Evolutionary conservation across 1,140 invertebrate genomes (phyloP).

Genomic region (Caenorhabditis briggsae): DNA sequence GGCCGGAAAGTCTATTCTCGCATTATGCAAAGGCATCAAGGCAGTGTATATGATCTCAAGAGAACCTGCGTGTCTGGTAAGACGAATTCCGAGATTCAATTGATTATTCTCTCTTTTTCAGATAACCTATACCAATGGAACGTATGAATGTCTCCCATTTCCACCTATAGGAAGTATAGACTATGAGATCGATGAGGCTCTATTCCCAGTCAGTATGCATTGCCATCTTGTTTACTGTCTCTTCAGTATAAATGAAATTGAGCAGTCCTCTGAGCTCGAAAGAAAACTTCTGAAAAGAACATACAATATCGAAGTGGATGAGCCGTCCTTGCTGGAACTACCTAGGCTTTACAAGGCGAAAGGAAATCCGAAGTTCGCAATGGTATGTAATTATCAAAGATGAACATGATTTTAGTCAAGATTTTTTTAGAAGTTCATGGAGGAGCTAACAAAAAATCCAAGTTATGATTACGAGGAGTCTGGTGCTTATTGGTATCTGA

Average conservation of each 20-base stretch:
- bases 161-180: constrained; percentile 46
- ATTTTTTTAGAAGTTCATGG: constrained; percentile 1
- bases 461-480: background rate
- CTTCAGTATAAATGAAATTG: constrained; percentile 19
- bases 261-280: constrained; percentile 1
- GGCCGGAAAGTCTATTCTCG: constrained; percentile 71
- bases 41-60: constrained; percentile 56
- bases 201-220: constrained; percentile 68
- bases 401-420: background rate
- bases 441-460: background rate
- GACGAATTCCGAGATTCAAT: constrained; percentile 44
- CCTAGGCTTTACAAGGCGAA: constrained; percentile 50
- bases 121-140: constrained; percentile 62
- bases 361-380: constrained; percentile 63
- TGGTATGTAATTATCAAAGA: background rate
- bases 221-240: constrained; percentile 38
- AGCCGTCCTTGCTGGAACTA: constrained; percentile 67
- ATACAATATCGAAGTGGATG: background rate
- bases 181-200: constrained; percentile 59
- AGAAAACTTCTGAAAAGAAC: background rate
- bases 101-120: background rate
- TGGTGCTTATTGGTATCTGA: constrained; percentile 25
- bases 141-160: constrained; percentile 69
- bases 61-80: constrained; percentile 36
- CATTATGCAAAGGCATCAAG: constrained; percentile 67